Evolutionary conservation across 2,113 vertebrate genomes (phyloP).

Genomic region (Dipodomys merriami): DNA sequence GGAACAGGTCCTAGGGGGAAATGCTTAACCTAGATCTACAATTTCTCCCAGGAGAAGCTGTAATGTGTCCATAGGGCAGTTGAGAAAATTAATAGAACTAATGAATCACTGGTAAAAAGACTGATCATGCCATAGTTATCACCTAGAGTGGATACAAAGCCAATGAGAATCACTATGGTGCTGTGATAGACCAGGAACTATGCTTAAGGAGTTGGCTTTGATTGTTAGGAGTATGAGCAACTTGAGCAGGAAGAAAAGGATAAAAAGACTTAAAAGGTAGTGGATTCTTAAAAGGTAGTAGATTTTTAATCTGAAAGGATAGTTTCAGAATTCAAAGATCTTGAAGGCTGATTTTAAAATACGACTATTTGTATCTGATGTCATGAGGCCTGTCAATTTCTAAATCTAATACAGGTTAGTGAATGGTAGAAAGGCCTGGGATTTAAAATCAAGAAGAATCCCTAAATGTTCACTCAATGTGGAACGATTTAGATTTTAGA

Average conservation of each 20-base stretch:
- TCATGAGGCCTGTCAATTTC: background rate
- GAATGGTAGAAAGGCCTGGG: background rate
- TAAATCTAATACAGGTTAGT: background rate
- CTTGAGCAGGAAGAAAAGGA: conserved; percentile 38
- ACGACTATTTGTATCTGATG: background rate
- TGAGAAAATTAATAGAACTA: background rate
- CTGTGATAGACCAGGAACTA: background rate
- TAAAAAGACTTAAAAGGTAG: background rate
- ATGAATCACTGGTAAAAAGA: conserved; percentile 9
- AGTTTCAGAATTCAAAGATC: conserved; percentile 42
- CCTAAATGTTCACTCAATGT: background rate
- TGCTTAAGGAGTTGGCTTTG: conserved; percentile 16
- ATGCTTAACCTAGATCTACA: background rate
- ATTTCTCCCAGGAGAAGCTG: background rate
- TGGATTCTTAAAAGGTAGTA: background rate
- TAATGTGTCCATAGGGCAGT: background rate
- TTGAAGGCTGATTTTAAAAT: conserved; percentile 21
- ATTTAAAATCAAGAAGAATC: background rate
- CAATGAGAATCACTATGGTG: background rate
- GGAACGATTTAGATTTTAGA: conserved; percentile 5
- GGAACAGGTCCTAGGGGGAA: background rate
- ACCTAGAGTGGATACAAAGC: background rate
- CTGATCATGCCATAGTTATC: background rate
- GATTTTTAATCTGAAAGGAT: conserved; percentile 2
- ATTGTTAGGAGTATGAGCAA: background rate